Percentiles rank a stretch among this genome's conserved stretches.
Conservation (phyloP, 2,888 invertebrate species). For the Boloria selene region DNA sequence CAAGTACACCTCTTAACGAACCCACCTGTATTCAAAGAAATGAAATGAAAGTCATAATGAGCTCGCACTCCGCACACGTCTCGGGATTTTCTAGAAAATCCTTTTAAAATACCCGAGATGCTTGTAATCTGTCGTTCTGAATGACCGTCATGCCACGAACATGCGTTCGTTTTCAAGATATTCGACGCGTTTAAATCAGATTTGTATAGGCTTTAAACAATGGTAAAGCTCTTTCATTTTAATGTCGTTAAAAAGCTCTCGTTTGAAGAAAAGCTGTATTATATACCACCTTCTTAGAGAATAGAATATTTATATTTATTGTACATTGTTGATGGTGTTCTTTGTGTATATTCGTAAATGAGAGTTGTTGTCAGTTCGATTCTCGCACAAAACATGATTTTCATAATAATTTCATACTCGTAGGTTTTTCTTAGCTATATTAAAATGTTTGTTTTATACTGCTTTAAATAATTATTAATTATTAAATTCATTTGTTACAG, state of each 20-base stretch:
- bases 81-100: constrained; percentile 60
- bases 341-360: no score
- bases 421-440: no score
- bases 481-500: neutral
- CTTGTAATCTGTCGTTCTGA: constrained; percentile 44
- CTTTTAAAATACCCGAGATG: constrained; percentile 56
- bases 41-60: constrained; percentile 62
- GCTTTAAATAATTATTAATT: constrained; percentile 1
- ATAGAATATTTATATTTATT: neutral
- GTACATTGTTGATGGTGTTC: no score
- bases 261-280: neutral
- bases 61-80: constrained; percentile 65
- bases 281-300: neutral
- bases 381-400: no score
- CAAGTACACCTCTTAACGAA: constrained; percentile 60
- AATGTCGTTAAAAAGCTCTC: constrained; percentile 22
- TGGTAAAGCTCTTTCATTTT: constrained; percentile 22
- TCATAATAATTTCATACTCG: no score
- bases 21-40: constrained; percentile 61
- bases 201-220: constrained; percentile 11
- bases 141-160: constrained; percentile 33
- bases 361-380: no score
- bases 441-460: neutral
- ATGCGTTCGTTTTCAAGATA: constrained; percentile 27
- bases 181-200: constrained; percentile 20